Conservation (phyloP, 2,888 invertebrate species). For the Dysmachus trigonus region DNA sequence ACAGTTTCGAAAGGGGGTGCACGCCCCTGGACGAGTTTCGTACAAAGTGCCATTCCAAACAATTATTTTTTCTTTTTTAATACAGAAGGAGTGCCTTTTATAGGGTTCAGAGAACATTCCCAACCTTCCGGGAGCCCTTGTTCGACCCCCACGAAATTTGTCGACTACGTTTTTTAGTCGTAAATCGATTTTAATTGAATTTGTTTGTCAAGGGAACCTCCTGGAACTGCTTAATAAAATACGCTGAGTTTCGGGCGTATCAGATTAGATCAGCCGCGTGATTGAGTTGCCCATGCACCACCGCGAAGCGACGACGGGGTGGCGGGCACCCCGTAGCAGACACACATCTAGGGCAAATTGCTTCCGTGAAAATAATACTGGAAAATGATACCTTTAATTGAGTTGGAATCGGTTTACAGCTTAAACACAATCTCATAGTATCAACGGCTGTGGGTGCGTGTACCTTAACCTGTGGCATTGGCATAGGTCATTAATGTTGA, state of each 20-base stretch:
- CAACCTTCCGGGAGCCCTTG: not conserved
- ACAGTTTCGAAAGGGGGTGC: not conserved
- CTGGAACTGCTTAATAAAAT: conserved; percentile 20
- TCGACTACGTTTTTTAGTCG: conserved; percentile 1
- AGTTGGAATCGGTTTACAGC: conserved; percentile 2
- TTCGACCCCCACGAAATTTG: not conserved
- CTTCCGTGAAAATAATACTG: not conserved
- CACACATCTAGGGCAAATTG: not conserved
- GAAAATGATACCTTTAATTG: conserved; percentile 25
- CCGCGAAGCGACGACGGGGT: not conserved
- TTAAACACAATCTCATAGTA: not conserved
- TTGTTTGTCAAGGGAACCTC: conserved; percentile 17
- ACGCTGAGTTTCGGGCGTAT: not conserved
- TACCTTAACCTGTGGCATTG: not conserved
- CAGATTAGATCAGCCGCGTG: conserved; percentile 13
- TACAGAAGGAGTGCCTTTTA: not conserved
- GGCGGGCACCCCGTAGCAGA: not conserved
- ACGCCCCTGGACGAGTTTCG: not conserved
- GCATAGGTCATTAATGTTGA: not conserved
- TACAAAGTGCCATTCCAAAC: conserved; percentile 4
- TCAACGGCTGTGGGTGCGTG: not conserved
- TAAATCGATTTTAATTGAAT: conserved; percentile 43
- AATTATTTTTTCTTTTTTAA: conserved; percentile 17
- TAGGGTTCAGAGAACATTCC: not conserved
- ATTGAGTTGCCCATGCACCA: not conserved